phyloP scores from a whole-genome alignment of 1,140 invertebrate genomes.

The Eulimnadia texana region DNA sequence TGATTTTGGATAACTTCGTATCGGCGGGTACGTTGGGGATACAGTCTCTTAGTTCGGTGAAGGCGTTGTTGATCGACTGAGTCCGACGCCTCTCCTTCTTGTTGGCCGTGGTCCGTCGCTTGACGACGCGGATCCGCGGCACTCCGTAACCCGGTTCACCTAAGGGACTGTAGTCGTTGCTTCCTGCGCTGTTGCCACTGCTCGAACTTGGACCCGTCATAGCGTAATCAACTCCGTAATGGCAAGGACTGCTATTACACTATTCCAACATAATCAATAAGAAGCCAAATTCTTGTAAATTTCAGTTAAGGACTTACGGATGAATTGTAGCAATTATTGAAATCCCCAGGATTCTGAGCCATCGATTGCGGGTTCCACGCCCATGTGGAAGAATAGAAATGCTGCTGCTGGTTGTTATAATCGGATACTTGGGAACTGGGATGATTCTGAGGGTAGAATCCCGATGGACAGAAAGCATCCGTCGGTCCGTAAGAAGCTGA shows the following conservation, averaged over 20 bases:
- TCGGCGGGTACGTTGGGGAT: constrained; percentile 92
- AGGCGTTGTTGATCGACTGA: constrained; percentile 88
- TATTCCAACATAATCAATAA: background rate
- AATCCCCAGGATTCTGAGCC: background rate
- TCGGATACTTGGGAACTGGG: background rate
- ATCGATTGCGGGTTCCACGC: background rate
- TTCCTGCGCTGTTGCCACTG: background rate
- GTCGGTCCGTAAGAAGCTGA: background rate
- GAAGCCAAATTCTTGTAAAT: background rate
- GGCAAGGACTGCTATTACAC: background rate
- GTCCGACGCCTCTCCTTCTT: constrained; percentile 85
- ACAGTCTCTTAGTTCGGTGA: constrained; percentile 74
- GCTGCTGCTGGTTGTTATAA: background rate
- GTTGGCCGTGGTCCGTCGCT: constrained; percentile 44
- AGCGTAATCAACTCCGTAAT: background rate
- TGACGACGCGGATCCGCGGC: constrained; percentile 17
- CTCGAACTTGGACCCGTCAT: background rate
- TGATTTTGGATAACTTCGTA: constrained; percentile 82
- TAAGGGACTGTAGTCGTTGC: background rate
- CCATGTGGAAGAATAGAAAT: background rate
- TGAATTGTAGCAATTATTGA: background rate
- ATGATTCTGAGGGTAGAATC: background rate
- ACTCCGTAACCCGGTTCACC: background rate
- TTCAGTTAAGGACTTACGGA: background rate
- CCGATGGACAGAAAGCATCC: background rate